A percentile compares a stretch with the other conserved stretches of the same genome.
These are phyloP conservation scores for Scophthalmus maximus DNA, from an alignment of 2,113 vertebrate species.

Conservation along the genomic window DNA sequence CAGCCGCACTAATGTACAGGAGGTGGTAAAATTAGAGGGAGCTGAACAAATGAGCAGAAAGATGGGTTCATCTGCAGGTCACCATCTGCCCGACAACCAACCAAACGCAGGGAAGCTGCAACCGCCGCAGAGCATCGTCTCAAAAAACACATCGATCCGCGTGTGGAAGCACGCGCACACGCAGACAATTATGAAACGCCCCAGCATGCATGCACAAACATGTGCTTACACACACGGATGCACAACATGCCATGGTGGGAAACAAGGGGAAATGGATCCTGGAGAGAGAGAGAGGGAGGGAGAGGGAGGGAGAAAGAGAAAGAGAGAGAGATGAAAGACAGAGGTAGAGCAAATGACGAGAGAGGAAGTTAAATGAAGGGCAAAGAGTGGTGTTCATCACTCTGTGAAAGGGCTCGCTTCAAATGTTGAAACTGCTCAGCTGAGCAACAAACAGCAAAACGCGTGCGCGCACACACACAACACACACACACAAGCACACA, in stretches of 20 bases:
- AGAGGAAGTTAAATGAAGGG: constrained; percentile 58
- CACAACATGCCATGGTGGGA: constrained; percentile 72
- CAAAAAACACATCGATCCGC: constrained; percentile 74
- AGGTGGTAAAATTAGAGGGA: constrained; percentile 87
- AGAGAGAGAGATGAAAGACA: constrained; percentile 1
- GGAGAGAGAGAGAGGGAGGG: constrained; percentile 24
- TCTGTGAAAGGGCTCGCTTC: constrained; percentile 40
- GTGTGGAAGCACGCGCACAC: constrained; percentile 7
- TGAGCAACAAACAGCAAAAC: constrained; percentile 7
- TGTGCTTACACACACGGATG: constrained; percentile 63
- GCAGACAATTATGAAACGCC: constrained; percentile 43
- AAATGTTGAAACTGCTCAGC: constrained; percentile 35
- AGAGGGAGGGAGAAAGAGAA: constrained; percentile 4
- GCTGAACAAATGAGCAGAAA: constrained; percentile 90
- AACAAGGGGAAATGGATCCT: constrained; percentile 51
- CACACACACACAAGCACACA: neutral
- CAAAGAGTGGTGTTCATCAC: constrained; percentile 51
- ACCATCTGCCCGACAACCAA: constrained; percentile 90
- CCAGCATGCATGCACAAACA: constrained; percentile 28
- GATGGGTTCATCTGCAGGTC: constrained; percentile 90
- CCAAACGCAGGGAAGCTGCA: constrained; percentile 85
- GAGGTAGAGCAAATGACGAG: constrained; percentile 28
- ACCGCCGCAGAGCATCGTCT: constrained; percentile 83
- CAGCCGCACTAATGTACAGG: constrained; percentile 46
- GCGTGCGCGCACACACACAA: neutral